phyloP scores from a whole-genome alignment of 1,140 invertebrate species.

The Diorhabda elongata region DNA sequence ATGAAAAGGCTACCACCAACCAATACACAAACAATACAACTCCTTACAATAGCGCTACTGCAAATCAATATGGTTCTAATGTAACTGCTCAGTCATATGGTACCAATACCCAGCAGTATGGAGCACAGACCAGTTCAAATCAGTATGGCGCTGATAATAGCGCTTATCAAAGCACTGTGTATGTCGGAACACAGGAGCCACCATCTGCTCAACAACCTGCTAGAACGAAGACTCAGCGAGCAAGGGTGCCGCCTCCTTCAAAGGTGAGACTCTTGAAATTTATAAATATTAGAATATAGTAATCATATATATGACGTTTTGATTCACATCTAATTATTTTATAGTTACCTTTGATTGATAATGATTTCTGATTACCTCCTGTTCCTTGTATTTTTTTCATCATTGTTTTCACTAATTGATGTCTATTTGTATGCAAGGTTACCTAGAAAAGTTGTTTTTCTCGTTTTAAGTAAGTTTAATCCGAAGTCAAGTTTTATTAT shows the following conservation, averaged over 20 bases:
- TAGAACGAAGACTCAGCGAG: slow-evolving; percentile 66
- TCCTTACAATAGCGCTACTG: slow-evolving; percentile 6
- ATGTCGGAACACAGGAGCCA: slow-evolving; percentile 34
- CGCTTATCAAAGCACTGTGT: slow-evolving; percentile 29
- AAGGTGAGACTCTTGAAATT: slow-evolving; percentile 57
- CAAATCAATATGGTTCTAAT: slow-evolving; percentile 23
- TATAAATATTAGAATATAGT: background rate
- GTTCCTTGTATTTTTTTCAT: no score
- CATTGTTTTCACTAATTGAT: no score
- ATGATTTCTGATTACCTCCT: no score
- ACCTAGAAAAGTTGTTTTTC: no score
- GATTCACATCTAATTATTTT: no score
- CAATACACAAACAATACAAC: background rate
- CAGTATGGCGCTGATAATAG: slow-evolving; percentile 18
- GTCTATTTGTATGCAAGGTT: no score
- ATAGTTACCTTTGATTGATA: no score
- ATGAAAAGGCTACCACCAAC: slow-evolving; percentile 7
- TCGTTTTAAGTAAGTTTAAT: no score
- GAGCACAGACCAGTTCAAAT: slow-evolving; percentile 17
- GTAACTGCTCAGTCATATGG: slow-evolving; percentile 24
- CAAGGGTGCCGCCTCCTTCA: slow-evolving; percentile 84
- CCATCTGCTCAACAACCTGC: slow-evolving; percentile 49
- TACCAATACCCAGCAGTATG: slow-evolving; percentile 28
- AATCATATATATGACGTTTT: no score
- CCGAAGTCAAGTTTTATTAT: no score